Percentiles rank a stretch among this genome's conserved stretches.
These are phyloP conservation scores for Alviniconcha marisindica DNA, from an alignment of 1,140 invertebrate species.

Conservation along the genomic window DNA sequence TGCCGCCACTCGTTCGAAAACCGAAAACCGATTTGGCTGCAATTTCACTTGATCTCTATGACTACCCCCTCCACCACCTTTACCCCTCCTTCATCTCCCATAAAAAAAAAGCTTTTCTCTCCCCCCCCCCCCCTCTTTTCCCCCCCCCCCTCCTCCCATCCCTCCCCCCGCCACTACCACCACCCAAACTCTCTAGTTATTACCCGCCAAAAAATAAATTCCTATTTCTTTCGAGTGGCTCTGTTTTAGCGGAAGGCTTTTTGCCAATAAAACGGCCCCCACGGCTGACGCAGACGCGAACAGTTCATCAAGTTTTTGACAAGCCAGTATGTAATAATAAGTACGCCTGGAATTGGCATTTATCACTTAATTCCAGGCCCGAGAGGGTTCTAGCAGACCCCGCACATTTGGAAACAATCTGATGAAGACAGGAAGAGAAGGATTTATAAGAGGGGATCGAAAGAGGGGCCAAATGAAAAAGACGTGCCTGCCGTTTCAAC, in stretches of 20 bases:
- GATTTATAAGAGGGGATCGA: slow-evolving; percentile 16
- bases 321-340: slow-evolving; percentile 41
- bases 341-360: slow-evolving; percentile 40
- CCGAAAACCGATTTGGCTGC: too few relatives aligned
- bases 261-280: slow-evolving; percentile 33
- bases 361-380: slow-evolving; percentile 33
- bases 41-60: too few relatives aligned
- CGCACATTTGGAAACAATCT: slow-evolving; percentile 29
- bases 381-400: not conserved
- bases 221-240: not conserved
- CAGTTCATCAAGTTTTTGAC: slow-evolving; percentile 35
- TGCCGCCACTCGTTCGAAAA: too few relatives aligned
- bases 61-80: too few relatives aligned
- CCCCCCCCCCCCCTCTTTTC: not conserved
- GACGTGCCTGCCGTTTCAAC: not conserved
- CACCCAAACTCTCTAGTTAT: not conserved
- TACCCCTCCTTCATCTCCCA: too few relatives aligned
- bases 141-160: not conserved
- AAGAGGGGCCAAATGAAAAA: not conserved
- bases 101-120: too few relatives aligned
- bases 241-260: not conserved
- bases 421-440: slow-evolving; percentile 32
- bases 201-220: not conserved
- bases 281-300: slow-evolving; percentile 28
- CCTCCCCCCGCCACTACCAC: too few relatives aligned